Conservation (phyloP, 2,113 vertebrate genomes). For the Rhinoptilus africanus region DNA sequence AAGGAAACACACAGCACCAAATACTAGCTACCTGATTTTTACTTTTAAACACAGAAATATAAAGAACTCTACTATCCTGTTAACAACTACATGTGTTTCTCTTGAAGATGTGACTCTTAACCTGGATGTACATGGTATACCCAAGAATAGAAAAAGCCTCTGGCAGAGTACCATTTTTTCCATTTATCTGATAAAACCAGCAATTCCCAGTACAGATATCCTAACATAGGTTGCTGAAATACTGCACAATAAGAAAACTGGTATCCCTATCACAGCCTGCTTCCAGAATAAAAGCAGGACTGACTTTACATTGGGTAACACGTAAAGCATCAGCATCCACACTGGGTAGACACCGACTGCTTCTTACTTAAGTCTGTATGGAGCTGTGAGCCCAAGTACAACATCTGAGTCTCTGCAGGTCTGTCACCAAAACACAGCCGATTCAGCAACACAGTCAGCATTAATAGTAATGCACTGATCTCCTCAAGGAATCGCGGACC, state of each 20-base stretch:
- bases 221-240: neutral
- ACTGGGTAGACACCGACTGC: rapidly evolving
- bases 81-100: neutral
- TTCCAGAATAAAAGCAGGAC: neutral
- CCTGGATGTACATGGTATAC: neutral
- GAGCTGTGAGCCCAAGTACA: neutral
- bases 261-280: neutral
- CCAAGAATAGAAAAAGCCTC: neutral
- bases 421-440: neutral
- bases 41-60: neutral
- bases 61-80: neutral
- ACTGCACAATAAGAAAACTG: neutral
- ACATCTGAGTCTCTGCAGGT: neutral
- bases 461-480: neutral
- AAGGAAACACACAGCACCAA: neutral
- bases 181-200: neutral
- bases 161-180: neutral
- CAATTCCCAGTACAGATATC: neutral
- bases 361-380: neutral
- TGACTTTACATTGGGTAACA: neutral
- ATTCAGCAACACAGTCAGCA: neutral
- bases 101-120: neutral
- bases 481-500: neutral
- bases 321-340: neutral
- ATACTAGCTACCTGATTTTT: neutral